Evolutionary conservation across 2,797 vertebrate genomes (phyloP).

Genomic region (Lates japonicus): DNA sequence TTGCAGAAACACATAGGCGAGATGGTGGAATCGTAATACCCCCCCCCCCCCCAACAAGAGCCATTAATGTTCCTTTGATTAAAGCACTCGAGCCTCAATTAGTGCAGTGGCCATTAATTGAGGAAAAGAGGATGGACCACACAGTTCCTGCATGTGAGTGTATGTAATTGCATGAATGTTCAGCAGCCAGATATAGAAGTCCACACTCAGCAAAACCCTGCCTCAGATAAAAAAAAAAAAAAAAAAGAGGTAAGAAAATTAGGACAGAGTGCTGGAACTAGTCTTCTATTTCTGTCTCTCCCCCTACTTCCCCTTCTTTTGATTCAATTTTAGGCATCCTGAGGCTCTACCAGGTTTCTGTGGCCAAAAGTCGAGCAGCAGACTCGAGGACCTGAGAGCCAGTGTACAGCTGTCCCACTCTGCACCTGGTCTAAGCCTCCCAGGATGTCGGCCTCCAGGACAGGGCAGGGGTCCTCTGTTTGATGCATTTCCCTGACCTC

Average conservation of each 20-base stretch:
- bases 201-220: constrained; percentile 52
- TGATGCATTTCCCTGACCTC: background rate
- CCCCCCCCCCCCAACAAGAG: background rate
- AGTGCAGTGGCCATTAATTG: background rate
- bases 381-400: constrained; percentile 31
- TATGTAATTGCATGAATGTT: constrained; percentile 25
- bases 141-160: constrained; percentile 5
- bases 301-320: background rate
- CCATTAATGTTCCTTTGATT: constrained; percentile 37
- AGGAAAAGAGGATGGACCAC: background rate
- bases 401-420: constrained; percentile 77
- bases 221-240: constrained; percentile 2
- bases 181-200: constrained; percentile 54
- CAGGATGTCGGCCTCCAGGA: constrained; percentile 26
- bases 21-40: constrained; percentile 13
- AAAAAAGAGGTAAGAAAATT: constrained; percentile 39
- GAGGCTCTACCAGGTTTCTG: constrained; percentile 46
- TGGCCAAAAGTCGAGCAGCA: constrained; percentile 38
- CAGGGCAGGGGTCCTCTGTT: background rate
- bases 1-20: constrained; percentile 13
- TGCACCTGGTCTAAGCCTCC: constrained; percentile 67
- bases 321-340: constrained; percentile 52
- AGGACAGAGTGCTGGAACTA: constrained; percentile 44
- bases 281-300: constrained; percentile 51
- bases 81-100: constrained; percentile 36